Base-by-base conservation (phyloP, 35 echinoderm and acorn worm species). In the Heliocidaris erythrogramma region DNA sequence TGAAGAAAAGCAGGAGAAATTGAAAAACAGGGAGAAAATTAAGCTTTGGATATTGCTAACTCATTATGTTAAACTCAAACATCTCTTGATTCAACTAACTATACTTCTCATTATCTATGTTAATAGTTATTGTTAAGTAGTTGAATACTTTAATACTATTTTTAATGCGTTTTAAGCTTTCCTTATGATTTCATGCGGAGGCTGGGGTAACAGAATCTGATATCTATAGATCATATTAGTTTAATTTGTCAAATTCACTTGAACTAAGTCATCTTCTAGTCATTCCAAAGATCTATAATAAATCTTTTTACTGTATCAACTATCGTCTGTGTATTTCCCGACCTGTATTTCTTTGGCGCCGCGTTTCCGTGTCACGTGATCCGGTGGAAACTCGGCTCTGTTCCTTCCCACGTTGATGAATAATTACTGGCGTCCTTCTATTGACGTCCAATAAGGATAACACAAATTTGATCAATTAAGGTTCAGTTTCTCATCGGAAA, bases 301-400 rank as follows among this genome's bases (percentile, higher is more conserved):
- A 21, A 78, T 78, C 2, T 78, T 24, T 78, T n/a, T 78, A 78
- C 18, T 78, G 7, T 78, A 27, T 24, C 65, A 78, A n/a, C 27
- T 5, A 78, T 78, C 65, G 18, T 78, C 65, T 27, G 65, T 78
- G 17, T 78, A 78, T 78, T 29, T 78, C 65, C 65, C 65, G 65
- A 78, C 65, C 65, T 78, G 65, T 78, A 56, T 56, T 69, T 78
- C 65, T n/a, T 27, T 78, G 65, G 65, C 65, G 65, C 65, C 65
- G 21, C 65, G 65, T 78, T 78, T 78, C 65, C 65, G 14, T 12
- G 7, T 78, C 17, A 78, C 65, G 65, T 78, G 65, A 24, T 78
- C 27, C 27, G 18, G 65, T 78, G 65, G 27, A 78, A 78, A 78
- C 65, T 78, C 65, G 21, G 65, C 18, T 8, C 65, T 78, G 52